phyloP scores from a whole-genome alignment of 2,797 vertebrate species.

The Pitangus sulphuratus region DNA sequence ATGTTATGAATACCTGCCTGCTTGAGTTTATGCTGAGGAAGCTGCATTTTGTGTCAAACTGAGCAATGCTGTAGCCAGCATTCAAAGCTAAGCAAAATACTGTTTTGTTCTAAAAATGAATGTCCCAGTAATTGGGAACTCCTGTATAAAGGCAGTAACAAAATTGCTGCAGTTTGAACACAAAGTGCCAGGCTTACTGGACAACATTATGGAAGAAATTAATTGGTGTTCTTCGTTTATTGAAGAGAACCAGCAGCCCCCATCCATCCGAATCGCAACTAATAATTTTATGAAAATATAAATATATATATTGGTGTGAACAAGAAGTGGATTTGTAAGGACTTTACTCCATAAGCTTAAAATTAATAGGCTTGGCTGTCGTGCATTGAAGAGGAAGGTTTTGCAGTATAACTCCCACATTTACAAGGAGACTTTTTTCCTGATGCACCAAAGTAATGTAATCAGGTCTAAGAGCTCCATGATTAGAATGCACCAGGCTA shows the following conservation, averaged over 20 bases:
- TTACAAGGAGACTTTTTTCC: conserved; percentile 51
- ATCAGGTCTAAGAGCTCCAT: conserved; percentile 64
- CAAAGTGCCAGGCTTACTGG: not conserved
- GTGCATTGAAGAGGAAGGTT: conserved; percentile 53
- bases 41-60: not conserved
- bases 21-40: not conserved
- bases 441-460: conserved; percentile 41
- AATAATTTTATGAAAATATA: conserved; percentile 51
- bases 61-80: not conserved
- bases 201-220: not conserved
- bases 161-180: not conserved
- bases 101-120: not conserved
- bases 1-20: not conserved
- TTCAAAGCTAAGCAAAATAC: not conserved
- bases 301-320: conserved; percentile 27
- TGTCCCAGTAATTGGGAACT: not conserved
- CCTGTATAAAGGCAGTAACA: not conserved
- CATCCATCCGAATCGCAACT: not conserved
- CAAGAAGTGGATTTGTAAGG: conserved; percentile 33
- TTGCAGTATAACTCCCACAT: conserved; percentile 53
- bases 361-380: conserved; percentile 62
- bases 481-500: conserved; percentile 41
- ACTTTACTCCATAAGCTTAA: conserved; percentile 13
- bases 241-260: not conserved
- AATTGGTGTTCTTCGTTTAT: not conserved